A percentile compares a stretch with the other conserved stretches of the same genome.
phyloP scores from a whole-genome alignment of 2,888 invertebrate genomes.

The Hemaris fuciformis region DNA sequence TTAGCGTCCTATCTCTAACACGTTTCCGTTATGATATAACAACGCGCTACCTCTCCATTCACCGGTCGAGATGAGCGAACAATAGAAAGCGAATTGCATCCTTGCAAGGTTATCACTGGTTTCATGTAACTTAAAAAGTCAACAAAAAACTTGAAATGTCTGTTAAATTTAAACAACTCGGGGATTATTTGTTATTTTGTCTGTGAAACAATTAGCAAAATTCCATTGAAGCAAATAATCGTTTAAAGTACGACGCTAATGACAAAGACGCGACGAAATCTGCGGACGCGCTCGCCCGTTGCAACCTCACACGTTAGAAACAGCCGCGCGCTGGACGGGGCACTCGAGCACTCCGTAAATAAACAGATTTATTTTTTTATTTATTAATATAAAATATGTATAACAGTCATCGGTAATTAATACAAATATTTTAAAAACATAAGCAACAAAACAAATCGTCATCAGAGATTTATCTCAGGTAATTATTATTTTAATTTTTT shows the following conservation, averaged over 20 bases:
- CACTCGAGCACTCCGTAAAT: not conserved
- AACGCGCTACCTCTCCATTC: not conserved
- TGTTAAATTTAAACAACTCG: not conserved
- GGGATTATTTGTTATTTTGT: not conserved
- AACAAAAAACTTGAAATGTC: not conserved
- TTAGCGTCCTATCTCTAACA: conserved; percentile 14
- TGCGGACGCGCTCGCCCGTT: conserved; percentile 38
- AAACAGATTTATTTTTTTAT: too few relatives aligned
- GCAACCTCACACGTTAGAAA: conserved; percentile 26
- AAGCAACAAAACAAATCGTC: too few relatives aligned
- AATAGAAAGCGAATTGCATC: not conserved
- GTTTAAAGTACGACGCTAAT: conserved; percentile 45
- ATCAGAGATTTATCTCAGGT: too few relatives aligned
- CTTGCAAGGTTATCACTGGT: not conserved
- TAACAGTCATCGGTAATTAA: too few relatives aligned
- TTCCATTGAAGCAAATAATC: conserved; percentile 38
- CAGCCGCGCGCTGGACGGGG: conserved; percentile 17
- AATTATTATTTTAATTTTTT: too few relatives aligned
- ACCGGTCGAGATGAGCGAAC: not conserved
- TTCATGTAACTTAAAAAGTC: not conserved
- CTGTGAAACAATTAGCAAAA: not conserved
- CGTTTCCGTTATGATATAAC: conserved; percentile 9
- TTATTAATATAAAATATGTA: too few relatives aligned
- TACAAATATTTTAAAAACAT: too few relatives aligned
- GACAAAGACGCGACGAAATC: conserved; percentile 51